These are phyloP conservation scores for Micrasema minimum DNA, from an alignment of 1,140 invertebrate species.

Conservation along the genomic window DNA sequence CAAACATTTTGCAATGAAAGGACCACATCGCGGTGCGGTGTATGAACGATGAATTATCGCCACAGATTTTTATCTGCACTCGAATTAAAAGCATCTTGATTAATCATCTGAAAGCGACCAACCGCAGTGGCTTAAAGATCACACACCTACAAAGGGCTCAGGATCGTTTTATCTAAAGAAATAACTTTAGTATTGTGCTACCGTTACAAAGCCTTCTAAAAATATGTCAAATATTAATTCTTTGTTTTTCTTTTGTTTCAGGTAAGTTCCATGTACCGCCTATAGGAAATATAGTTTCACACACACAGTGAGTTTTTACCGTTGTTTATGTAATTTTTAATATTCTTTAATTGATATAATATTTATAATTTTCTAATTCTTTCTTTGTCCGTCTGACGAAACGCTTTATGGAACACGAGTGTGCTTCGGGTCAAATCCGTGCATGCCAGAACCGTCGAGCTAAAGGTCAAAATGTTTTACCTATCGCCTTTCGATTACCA, in stretches of 20 bases:
- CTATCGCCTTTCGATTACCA: conserved; percentile 33
- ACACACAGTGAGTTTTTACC: no score
- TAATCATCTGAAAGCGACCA: conserved; percentile 23
- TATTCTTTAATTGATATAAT: no score
- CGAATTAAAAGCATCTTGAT: conserved; percentile 40
- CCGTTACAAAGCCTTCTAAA: no score
- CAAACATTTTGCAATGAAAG: conserved; percentile 43
- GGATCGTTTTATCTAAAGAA: conserved; percentile 8
- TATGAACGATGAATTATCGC: conserved; percentile 29
- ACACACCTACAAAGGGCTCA: conserved; percentile 1
- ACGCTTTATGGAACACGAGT: background rate
- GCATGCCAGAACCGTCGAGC: conserved; percentile 4
- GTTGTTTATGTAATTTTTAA: no score
- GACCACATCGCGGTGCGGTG: conserved; percentile 3
- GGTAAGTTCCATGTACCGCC: no score
- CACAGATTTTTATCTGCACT: conserved; percentile 39
- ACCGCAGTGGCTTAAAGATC: conserved; percentile 28
- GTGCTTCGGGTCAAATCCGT: conserved; percentile 20
- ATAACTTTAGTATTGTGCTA: background rate
- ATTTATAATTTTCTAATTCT: background rate
- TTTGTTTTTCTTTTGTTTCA: no score
- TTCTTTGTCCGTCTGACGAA: background rate
- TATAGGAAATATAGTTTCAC: background rate
- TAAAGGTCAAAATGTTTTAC: conserved; percentile 38
- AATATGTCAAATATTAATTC: no score